These are phyloP conservation scores for Prenolepis imparis DNA, from an alignment of 2,888 invertebrate genomes.

Conservation along the genomic window DNA sequence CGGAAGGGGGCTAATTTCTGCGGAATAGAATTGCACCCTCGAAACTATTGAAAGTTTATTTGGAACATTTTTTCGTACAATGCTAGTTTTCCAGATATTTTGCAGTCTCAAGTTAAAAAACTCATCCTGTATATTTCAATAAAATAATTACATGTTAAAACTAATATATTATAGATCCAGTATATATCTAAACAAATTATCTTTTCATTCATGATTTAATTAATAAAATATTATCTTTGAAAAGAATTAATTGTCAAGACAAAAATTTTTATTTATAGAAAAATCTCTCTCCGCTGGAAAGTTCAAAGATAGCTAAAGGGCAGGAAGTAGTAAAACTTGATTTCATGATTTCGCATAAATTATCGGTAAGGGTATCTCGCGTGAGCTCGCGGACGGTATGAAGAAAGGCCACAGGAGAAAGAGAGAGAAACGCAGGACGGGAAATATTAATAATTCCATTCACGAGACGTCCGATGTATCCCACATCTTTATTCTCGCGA, in stretches of 20 bases:
- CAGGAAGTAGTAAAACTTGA: constrained; percentile 80
- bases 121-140: neutral
- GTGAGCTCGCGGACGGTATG: constrained; percentile 64
- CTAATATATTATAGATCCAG: neutral
- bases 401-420: constrained; percentile 61
- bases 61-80: no score
- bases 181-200: neutral
- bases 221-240: neutral
- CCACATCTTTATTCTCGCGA: constrained; percentile 75
- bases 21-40: no score
- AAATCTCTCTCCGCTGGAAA: constrained; percentile 57
- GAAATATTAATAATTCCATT: constrained; percentile 79
- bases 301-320: constrained; percentile 65
- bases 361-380: constrained; percentile 72
- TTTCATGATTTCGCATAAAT: constrained; percentile 81
- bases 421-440: constrained; percentile 59
- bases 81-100: no score
- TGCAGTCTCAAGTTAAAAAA: no score
- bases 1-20: no score
- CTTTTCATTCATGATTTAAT: neutral
- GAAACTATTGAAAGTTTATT: no score
- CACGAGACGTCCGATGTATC: constrained; percentile 73
- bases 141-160: neutral
- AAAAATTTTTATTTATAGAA: constrained; percentile 17
- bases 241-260: constrained; percentile 56